A percentile compares a stretch with the other conserved stretches of the same genome.
Conservation (phyloP, 1,140 invertebrate genomes). For the Drosophila ficusphila region DNA sequence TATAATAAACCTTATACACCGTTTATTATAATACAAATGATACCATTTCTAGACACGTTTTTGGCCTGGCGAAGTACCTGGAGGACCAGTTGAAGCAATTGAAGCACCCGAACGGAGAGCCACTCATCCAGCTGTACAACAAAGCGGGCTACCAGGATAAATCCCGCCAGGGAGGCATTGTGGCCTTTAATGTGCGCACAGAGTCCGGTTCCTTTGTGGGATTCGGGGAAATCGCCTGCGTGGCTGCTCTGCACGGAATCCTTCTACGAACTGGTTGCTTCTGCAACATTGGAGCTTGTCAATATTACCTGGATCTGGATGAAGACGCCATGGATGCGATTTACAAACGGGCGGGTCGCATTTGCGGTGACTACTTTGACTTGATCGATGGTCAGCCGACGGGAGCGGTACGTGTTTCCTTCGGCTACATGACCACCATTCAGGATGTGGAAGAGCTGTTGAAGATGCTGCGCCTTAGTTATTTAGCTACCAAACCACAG, state of each 20-base stretch:
- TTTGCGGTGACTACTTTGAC: conserved; percentile 96
- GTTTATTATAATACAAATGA: not conserved
- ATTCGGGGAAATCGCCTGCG: conserved; percentile 94
- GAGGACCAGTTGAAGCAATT: conserved; percentile 87
- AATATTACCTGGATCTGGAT: conserved; percentile 90
- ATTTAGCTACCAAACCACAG: conserved; percentile 33
- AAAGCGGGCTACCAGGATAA: conserved; percentile 88
- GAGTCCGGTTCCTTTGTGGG: conserved; percentile 92
- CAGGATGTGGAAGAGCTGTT: conserved; percentile 90
- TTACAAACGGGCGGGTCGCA: conserved; percentile 92
- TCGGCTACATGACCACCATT: conserved; percentile 95
- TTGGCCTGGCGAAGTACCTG: conserved; percentile 90
- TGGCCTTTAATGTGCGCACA: conserved; percentile 95
- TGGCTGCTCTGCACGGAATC: conserved; percentile 94
- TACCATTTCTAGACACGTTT: conserved; percentile 90
- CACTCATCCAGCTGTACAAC: conserved; percentile 90
- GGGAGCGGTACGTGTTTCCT: conserved; percentile 95
- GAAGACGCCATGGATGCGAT: conserved; percentile 90
- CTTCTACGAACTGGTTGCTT: conserved; percentile 97
- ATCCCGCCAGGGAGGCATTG: conserved; percentile 91
- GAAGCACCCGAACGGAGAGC: conserved; percentile 90
- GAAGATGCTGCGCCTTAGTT: conserved; percentile 89
- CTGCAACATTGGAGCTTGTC: conserved; percentile 98
- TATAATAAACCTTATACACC: not conserved
- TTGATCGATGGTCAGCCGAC: conserved; percentile 95